Base-by-base conservation (phyloP, 2,888 invertebrate genomes). In the Melipona bicolor region DNA sequence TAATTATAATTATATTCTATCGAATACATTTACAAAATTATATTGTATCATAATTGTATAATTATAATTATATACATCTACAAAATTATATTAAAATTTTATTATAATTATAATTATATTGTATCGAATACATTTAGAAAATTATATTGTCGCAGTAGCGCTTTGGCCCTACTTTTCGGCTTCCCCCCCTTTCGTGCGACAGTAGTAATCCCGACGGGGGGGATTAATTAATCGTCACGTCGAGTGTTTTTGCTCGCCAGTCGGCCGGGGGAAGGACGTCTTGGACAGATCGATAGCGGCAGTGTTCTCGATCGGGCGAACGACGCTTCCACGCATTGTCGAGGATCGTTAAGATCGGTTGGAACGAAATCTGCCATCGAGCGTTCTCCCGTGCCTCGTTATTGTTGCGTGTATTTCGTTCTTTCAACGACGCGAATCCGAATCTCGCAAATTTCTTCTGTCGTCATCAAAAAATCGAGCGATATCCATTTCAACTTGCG, bases 221-320 rank as follows among this genome's bases (percentile, higher is more conserved):
- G 78, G n/a, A n/a, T n/a, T n/a, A n/a, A 88, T 90, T 88, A 90
- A 90, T 90, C 86, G 86, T 72, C 75, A 79, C 83, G 83, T 87
- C 85, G 85, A 86, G 84, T 86, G 84, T 83, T 90, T 87, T 90
- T 89, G 86, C 88, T 87, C 81, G 75, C 67, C 77, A 24, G 67
- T 77, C 73, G 77, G 9, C 5, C 70, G 83, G 43, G 9, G 61
- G 65, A 82, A 61, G 68, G 79, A 72, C 62, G 75, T 79, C 76
- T 79, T 84, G 64, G 69, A 75, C 77, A 65, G 67, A 59, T 59
- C 54, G 79, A 82, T 87, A 87, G 36, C 50, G 49, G 68, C 17
- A 59, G 54, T 76, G 79, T 59, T 54, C 74, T 49, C 77, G 76
- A 77, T 83, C 83, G 43, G 70, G 80, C 62, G 62, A 36, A 59